Evolutionary conservation across 2,888 invertebrate species (phyloP).

Genomic region (Orthosia gracilis): DNA sequence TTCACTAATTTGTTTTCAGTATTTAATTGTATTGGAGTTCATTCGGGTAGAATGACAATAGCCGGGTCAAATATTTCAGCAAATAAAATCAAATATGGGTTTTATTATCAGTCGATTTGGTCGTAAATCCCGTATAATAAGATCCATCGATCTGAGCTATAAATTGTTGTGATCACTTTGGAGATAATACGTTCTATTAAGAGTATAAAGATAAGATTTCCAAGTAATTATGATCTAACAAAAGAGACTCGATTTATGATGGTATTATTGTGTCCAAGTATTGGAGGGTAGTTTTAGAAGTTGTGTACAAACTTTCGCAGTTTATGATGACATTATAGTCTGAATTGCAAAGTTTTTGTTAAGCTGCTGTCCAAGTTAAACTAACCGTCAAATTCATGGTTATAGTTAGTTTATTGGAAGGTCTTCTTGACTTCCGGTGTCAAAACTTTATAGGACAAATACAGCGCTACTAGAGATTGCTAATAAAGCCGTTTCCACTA

Average conservation of each 20-base stretch:
- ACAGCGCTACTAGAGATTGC: too few species aligned
- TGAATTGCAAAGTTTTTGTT: slow-evolving; percentile 17
- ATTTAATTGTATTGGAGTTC: slow-evolving; percentile 10
- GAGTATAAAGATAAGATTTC: slow-evolving; percentile 9
- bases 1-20: not conserved
- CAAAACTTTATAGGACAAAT: not conserved
- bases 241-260: slow-evolving; percentile 23
- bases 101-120: slow-evolving; percentile 19
- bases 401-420: not conserved
- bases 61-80: not conserved
- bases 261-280: slow-evolving; percentile 32
- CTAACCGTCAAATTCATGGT: slow-evolving; percentile 4
- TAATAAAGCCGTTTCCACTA: not conserved
- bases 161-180: slow-evolving; percentile 28
- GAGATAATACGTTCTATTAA: slow-evolving; percentile 1
- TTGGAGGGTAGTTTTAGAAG: slow-evolving; percentile 31
- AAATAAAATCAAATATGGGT: slow-evolving; percentile 33
- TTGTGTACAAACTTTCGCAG: slow-evolving; percentile 18
- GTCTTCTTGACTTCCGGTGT: not conserved
- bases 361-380: slow-evolving; percentile 21
- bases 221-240: slow-evolving; percentile 20
- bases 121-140: slow-evolving; percentile 27
- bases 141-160: slow-evolving; percentile 21
- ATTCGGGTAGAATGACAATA: slow-evolving; percentile 2
- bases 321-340: slow-evolving; percentile 24